A percentile compares a stretch with the other conserved stretches of the same genome.
These are phyloP conservation scores for Ditula angustiorana DNA, from an alignment of 2,888 invertebrate genomes.

Conservation along the genomic window DNA sequence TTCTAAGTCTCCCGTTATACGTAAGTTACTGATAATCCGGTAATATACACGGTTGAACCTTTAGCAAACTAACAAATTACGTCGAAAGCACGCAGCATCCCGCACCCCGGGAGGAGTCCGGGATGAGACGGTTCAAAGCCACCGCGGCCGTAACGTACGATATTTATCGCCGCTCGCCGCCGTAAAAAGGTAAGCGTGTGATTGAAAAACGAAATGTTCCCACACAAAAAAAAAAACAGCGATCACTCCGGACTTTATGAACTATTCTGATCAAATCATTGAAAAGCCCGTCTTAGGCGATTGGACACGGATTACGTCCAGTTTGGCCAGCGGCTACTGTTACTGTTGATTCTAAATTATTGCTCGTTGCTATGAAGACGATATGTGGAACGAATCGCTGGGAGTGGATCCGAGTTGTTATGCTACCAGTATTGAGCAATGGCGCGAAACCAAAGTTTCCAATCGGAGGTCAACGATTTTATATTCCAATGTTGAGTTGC, in stretches of 20 bases:
- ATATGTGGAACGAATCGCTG: slow-evolving; percentile 33
- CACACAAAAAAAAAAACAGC: slow-evolving; percentile 66
- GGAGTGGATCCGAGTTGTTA: slow-evolving; percentile 9
- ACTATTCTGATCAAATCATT: slow-evolving; percentile 65
- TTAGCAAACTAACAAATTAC: slow-evolving; percentile 37
- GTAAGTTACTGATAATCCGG: slow-evolving; percentile 20
- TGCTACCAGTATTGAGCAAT: slow-evolving; percentile 56
- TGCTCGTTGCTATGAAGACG: slow-evolving; percentile 54
- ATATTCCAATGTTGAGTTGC: slow-evolving; percentile 34
- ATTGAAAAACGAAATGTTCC: slow-evolving; percentile 79
- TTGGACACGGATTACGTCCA: slow-evolving; percentile 77
- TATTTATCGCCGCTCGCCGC: slow-evolving; percentile 74
- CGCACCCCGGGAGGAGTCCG: slow-evolving; percentile 13
- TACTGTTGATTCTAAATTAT: slow-evolving; percentile 77
- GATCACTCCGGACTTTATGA: slow-evolving; percentile 42
- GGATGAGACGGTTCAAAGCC: slow-evolving; percentile 58
- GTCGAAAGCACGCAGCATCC: slow-evolving; percentile 12
- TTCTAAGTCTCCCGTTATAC: no score
- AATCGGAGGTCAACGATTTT: slow-evolving; percentile 25
- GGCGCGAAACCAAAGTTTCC: slow-evolving; percentile 20
- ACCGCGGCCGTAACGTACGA: slow-evolving; percentile 78
- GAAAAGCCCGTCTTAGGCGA: slow-evolving; percentile 71
- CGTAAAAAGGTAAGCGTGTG: slow-evolving; percentile 74
- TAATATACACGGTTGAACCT: slow-evolving; percentile 3
- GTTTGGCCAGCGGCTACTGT: slow-evolving; percentile 69